Base-by-base conservation (phyloP, 2,797 vertebrate species). In the Ptychadena robeensis region DNA sequence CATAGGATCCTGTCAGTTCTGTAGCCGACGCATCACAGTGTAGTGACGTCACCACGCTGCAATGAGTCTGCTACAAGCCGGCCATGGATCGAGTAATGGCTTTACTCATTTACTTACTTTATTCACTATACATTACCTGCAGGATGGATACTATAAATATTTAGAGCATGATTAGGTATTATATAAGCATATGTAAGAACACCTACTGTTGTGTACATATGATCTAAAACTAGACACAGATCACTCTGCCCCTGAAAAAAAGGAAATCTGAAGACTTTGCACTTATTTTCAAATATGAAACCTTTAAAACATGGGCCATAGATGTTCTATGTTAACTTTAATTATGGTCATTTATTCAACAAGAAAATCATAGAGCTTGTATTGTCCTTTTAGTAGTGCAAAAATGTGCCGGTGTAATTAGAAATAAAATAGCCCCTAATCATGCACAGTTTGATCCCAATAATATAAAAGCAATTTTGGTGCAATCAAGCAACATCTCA, bases 391-490 rank as follows among this genome's bases (percentile, higher is more conserved):
- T 83, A 83, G 66, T 15, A 79, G 76, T 79, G 75, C 67, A 88
- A 86, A 88, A 87, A 82, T 83, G 15, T 87, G 18, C 65, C 88
- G 76, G 88, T 90, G 63, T 90, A 86, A 85, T 86, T 84, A 88
- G 82, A 89, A 85, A 90, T 90, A 88, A 89, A 89, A 88, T 85
- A 88, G 61, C 80, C 63, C 88, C 57, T 89, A 87, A 90, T 90
- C 88, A 87, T 77, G 63, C 90, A 88, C 90, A 90, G 91, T 86
- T 90, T 91, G 90, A 88, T 86, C 87, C 87, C 85, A 86, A 44
- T 86, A 84, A 85, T 86, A 90, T 90, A 88, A 90, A 91, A 87
- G 86, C 87, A 91, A 89, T 89, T 89, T 88, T 25, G 57, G 86
- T 79, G 86, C 86, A 91, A 91, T 92, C 87, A 89, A 87, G 85